Evolutionary conservation across 2,888 invertebrate genomes (phyloP).

Genomic region (Cantharis rufa): DNA sequence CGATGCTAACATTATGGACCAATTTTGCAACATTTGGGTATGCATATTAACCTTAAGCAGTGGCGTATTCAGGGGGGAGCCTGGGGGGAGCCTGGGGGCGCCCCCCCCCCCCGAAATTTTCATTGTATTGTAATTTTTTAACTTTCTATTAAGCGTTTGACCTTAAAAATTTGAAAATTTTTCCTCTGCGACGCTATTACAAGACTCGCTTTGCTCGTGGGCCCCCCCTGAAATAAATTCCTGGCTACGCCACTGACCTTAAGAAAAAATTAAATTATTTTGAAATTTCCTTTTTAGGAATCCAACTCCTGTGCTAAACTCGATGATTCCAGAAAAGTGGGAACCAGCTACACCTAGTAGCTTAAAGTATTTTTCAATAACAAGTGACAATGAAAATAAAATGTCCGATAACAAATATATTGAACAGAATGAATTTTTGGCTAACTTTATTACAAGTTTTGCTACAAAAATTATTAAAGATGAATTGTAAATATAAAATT

Average conservation of each 20-base stretch:
- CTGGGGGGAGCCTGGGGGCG: too few relatives aligned
- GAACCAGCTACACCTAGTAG: constrained; percentile 56
- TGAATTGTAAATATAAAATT: not conserved
- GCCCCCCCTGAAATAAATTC: too few relatives aligned
- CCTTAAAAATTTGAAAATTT: too few relatives aligned
- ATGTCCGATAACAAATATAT: not conserved
- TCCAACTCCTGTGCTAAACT: constrained; percentile 65
- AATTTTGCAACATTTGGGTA: constrained; percentile 78
- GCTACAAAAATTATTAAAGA: not conserved
- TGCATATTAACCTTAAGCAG: too few relatives aligned
- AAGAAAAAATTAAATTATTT: not conserved
- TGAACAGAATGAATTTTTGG: not conserved
- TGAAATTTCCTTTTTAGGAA: constrained; percentile 54
- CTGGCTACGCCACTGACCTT: too few relatives aligned
- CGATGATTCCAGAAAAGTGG: constrained; percentile 60
- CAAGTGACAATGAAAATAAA: not conserved
- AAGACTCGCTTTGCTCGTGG: too few relatives aligned
- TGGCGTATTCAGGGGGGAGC: too few relatives aligned
- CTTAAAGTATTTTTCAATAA: constrained; percentile 52
- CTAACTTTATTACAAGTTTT: not conserved
- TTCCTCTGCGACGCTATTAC: too few relatives aligned
- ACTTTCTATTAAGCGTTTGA: too few relatives aligned
- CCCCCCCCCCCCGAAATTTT: too few relatives aligned
- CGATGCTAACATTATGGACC: constrained; percentile 70
- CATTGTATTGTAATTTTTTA: too few relatives aligned